Evolutionary conservation across 2,113 vertebrate genomes (phyloP).

Genomic region (Oryctolagus cuniculus): mOryCun1.1 NC_091443.1:57514501-57515000

Average conservation of each 20-base stretch:
- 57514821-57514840: slow-evolving; percentile 15
- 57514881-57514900: not conserved
- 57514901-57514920: not conserved
- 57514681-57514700: not conserved
- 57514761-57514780: not conserved
- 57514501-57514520: no score
- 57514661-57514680: not conserved
- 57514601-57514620: not conserved
- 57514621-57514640: not conserved
- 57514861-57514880: not conserved
- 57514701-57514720: not conserved
- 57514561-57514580: no score
- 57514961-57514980: slow-evolving; percentile 17
- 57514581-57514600: no score
- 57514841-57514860: slow-evolving; percentile 3
- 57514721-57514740: not conserved
- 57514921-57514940: not conserved
- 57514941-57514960: slow-evolving; percentile 3
- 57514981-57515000: slow-evolving; percentile 48
- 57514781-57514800: not conserved
- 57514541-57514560: no score
- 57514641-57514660: slow-evolving; percentile 38
- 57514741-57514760: slow-evolving; percentile 20
- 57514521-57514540: no score
- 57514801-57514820: slow-evolving; percentile 6